Evolutionary conservation across 2,888 invertebrate genomes (phyloP).

Genomic region (Halictus quadricinctus): DNA sequence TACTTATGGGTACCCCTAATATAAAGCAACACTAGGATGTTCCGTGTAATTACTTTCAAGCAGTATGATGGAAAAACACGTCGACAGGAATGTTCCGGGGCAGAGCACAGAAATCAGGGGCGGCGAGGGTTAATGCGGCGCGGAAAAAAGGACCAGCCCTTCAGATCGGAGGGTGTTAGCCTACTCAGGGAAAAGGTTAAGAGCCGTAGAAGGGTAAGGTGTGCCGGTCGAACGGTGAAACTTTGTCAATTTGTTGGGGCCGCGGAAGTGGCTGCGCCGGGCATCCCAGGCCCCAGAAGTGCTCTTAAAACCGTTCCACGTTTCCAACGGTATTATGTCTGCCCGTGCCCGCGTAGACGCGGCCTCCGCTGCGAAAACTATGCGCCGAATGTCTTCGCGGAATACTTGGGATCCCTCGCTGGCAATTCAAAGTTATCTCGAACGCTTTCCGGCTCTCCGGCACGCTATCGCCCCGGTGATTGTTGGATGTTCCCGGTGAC

Average conservation of each 20-base stretch:
- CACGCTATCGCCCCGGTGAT: slow-evolving; percentile 36
- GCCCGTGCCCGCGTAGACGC: slow-evolving; percentile 10
- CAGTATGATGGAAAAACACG: not conserved
- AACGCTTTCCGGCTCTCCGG: slow-evolving; percentile 30
- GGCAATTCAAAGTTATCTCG: slow-evolving; percentile 53
- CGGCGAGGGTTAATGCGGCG: not conserved
- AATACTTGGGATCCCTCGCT: slow-evolving; percentile 43
- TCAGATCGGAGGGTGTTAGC: slow-evolving; percentile 4
- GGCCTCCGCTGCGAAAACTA: slow-evolving; percentile 19
- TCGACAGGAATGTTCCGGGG: not conserved
- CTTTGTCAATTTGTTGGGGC: slow-evolving; percentile 57
- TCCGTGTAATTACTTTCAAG: not conserved
- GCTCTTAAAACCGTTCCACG: slow-evolving; percentile 55
- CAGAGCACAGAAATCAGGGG: not conserved
- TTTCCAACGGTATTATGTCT: slow-evolving; percentile 52
- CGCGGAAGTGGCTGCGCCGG: slow-evolving; percentile 26
- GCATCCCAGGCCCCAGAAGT: slow-evolving; percentile 32
- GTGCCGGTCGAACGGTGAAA: slow-evolving; percentile 32
- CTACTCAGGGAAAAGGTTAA: slow-evolving; percentile 3
- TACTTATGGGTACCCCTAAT: too few relatives aligned
- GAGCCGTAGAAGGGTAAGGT: slow-evolving; percentile 4
- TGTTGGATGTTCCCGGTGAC: slow-evolving; percentile 19
- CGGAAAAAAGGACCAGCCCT: not conserved
- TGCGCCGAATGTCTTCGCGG: slow-evolving; percentile 46
- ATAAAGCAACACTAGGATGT: too few relatives aligned